These are phyloP conservation scores for Melopsittacus undulatus DNA, from an alignment of 2,797 vertebrate genomes.

Conservation along the genomic window DNA sequence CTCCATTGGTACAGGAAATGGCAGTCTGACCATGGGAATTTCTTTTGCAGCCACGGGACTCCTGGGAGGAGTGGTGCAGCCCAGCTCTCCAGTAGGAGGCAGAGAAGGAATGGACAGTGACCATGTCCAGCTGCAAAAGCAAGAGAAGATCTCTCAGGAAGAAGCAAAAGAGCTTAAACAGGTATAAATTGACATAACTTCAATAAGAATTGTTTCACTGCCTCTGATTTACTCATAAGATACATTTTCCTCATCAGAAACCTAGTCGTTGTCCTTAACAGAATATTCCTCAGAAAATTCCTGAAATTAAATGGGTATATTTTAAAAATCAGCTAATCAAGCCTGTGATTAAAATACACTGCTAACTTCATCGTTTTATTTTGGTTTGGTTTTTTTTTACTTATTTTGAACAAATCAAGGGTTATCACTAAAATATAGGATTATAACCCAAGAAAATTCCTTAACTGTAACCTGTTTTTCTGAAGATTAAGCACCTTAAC, in stretches of 20 bases:
- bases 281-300: neutral
- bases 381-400: neutral
- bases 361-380: neutral
- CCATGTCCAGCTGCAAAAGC: conserved; percentile 81
- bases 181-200: conserved; percentile 72
- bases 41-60: conserved; percentile 76
- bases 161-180: conserved; percentile 90
- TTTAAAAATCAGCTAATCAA: neutral
- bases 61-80: conserved; percentile 69
- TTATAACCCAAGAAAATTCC: neutral
- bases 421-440: neutral
- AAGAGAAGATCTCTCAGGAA: conserved; percentile 81
- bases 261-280: neutral
- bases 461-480: neutral
- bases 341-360: neutral
- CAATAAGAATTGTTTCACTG: neutral
- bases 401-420: neutral
- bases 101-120: conserved; percentile 53
- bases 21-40: conserved; percentile 1
- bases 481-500: neutral
- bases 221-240: neutral
- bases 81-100: conserved; percentile 71
- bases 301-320: neutral
- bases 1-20: neutral
- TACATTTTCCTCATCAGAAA: neutral